These are phyloP conservation scores for Dinothrombium tinctorium DNA, from an alignment of 1,140 invertebrate genomes.

Conservation along the genomic window DNA sequence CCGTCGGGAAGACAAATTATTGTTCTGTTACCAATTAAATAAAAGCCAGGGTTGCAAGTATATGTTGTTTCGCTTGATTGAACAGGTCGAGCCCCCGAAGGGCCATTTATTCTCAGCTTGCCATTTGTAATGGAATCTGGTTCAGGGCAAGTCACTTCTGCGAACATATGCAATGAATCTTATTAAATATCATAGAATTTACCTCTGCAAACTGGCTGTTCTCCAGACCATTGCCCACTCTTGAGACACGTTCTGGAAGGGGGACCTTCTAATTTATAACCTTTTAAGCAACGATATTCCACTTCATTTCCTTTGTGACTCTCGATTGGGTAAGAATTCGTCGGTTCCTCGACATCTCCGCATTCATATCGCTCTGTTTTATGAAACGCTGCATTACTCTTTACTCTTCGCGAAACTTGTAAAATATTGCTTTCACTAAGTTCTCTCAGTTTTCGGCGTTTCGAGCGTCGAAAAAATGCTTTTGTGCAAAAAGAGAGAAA, in stretches of 20 bases:
- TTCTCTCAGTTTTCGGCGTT: no score
- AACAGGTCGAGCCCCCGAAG: neutral
- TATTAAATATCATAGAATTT: neutral
- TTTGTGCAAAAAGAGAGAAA: no score
- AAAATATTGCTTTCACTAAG: no score
- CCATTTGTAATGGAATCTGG: slow-evolving; percentile 7
- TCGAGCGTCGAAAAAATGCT: no score
- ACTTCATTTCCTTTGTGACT: slow-evolving; percentile 3
- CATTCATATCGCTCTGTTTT: slow-evolving; percentile 14
- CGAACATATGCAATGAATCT: neutral
- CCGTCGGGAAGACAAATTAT: slow-evolving; percentile 3
- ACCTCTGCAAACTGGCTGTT: slow-evolving; percentile 12
- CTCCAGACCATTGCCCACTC: slow-evolving; percentile 12
- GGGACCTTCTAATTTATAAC: slow-evolving; percentile 11
- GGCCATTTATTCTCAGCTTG: slow-evolving; percentile 1
- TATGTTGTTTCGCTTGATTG: neutral
- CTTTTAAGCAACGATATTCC: slow-evolving; percentile 11
- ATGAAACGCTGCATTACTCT: neutral
- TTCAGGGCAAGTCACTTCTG: slow-evolving; percentile 1
- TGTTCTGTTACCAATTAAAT: slow-evolving; percentile 2
- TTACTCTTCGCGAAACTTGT: neutral
- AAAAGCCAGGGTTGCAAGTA: slow-evolving; percentile 3
- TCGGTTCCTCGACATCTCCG: slow-evolving; percentile 12
- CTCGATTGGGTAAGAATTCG: slow-evolving; percentile 8
- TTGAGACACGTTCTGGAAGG: slow-evolving; percentile 4